Base-by-base conservation (phyloP, 2,113 vertebrate genomes). In the Microcebus ravelobensis region DNA sequence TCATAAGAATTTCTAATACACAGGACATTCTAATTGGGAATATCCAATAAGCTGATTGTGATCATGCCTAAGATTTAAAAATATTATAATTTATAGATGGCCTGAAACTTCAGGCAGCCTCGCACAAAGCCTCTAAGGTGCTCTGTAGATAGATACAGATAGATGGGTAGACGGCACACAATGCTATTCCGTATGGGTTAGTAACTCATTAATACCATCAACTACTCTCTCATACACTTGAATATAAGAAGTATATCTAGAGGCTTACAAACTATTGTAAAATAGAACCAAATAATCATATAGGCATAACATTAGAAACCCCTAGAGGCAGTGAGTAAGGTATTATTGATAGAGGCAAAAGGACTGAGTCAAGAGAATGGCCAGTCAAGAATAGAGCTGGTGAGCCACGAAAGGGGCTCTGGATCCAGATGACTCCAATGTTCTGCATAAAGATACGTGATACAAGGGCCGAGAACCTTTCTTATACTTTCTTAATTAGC, bases 351-450 rank as follows among this genome's bases (percentile, higher is more conserved):
- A 29, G 48, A 45, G 31, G 25, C 31, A 39, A 74, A 90, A 21
- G 18, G 17, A 36, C 14, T 42, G 17, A 87, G 25, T 45, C 36
- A 31, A 31, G n/a, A 48, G 27, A 29, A 59, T 0, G 6, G 6
- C 31, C 17, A 3, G 27, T 39, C 10, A 21, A 0, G 2, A 21
- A 3, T 52, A 1, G 3, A 21, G 2, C 74, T 52, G 11, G 13
- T 3, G 2, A 90, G 74, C 15, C 9, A 9, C 8, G 20, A 42
- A 23, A 67, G 2, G n/a, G 4, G 4, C 7, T 42, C 9, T 14
- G 3, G 23, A 34, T 12, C 12, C 68, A 77, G n/a, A 68, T 23
- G 27, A 20, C 8, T 50, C 20, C 45, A 17, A 34, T 23, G 27
- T 45, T 90, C n/a, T 84, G 8, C 15, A 27, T 36, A 17, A 84